Percentiles rank a stretch among this genome's conserved stretches.
Conservation (phyloP, 2,797 vertebrate genomes). For the Okamejei kenojei region DNA sequence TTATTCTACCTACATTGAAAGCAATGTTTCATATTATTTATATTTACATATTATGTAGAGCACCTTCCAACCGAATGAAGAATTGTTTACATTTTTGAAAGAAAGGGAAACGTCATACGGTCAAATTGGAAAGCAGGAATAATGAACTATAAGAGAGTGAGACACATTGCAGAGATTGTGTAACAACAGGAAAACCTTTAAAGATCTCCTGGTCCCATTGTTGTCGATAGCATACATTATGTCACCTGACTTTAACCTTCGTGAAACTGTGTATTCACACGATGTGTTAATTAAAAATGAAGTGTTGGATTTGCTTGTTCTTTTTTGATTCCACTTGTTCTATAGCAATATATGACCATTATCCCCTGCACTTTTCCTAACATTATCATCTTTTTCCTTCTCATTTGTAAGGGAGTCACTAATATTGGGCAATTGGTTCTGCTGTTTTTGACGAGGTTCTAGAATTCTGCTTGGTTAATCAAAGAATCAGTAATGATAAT, state of each 20-base stretch:
- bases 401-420: background rate
- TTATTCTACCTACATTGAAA: background rate
- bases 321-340: background rate
- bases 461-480: background rate
- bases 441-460: background rate
- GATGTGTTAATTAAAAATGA: background rate
- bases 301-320: background rate
- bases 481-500: background rate
- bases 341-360: background rate
- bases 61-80: background rate
- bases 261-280: background rate
- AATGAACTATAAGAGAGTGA: background rate
- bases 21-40: background rate
- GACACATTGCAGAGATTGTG: background rate
- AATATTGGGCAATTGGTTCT: background rate
- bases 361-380: background rate
- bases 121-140: constrained; percentile 20
- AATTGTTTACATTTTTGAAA: constrained; percentile 10
- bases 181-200: constrained; percentile 31
- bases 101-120: background rate
- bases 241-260: constrained; percentile 14
- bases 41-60: background rate
- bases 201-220: constrained; percentile 25
- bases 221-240: constrained; percentile 30
- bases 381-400: background rate